These are phyloP conservation scores for Ianthella basta DNA, from an alignment of 37 sponge, comb jelly and placozoan genomes.

Conservation along the genomic window DNA sequence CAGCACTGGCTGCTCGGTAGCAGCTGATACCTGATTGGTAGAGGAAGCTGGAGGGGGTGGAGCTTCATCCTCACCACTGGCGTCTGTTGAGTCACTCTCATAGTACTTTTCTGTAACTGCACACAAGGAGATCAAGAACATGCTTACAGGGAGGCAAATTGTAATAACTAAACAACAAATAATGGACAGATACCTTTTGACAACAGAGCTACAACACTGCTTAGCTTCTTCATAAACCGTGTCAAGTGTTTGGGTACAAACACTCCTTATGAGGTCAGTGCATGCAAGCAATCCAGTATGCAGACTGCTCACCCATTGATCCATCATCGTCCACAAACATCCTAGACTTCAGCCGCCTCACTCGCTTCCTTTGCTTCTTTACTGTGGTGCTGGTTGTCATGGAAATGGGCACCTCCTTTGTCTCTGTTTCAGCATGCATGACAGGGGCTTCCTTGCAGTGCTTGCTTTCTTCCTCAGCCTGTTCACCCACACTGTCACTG, in stretches of 20 bases:
- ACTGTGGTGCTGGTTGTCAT: too few species aligned
- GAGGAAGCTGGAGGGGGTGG: background rate
- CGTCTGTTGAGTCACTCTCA: conserved; percentile 73
- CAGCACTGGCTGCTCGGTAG: too few species aligned
- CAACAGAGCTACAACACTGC: too few species aligned
- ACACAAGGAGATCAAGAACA: background rate
- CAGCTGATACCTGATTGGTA: background rate
- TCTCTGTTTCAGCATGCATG: background rate
- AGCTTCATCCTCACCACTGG: conserved; percentile 62
- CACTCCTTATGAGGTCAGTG: too few species aligned
- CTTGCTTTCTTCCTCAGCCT: background rate
- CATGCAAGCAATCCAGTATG: background rate
- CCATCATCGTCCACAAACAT: conserved; percentile 73
- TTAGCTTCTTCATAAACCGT: too few species aligned
- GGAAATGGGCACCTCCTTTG: too few species aligned
- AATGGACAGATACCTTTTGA: too few species aligned
- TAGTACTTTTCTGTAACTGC: conserved; percentile 77
- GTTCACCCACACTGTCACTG: conserved; percentile 1
- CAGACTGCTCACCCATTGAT: conserved; percentile 52
- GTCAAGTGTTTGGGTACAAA: too few species aligned
- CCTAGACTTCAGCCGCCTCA: conserved; percentile 54
- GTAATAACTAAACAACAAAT: too few species aligned
- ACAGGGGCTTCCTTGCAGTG: background rate
- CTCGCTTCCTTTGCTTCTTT: conserved; percentile 56
- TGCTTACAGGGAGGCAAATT: background rate